Base-by-base conservation (phyloP, 2,113 vertebrate genomes). In the Callochromis pleurospilus region DNA sequence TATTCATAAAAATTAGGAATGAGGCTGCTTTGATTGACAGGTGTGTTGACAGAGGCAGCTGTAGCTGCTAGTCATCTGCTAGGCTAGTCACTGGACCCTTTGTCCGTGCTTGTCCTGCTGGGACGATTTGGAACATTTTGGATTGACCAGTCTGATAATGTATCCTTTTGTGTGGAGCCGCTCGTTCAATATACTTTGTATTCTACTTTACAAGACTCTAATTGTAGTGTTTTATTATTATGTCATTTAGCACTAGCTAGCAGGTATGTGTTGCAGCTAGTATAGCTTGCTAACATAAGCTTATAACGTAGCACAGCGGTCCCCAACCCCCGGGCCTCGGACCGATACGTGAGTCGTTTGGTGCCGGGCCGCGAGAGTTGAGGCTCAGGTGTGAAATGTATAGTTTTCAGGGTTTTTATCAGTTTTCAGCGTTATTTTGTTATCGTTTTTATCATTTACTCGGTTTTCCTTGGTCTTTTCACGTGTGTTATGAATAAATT, bases 281-380 rank as follows among this genome's bases (percentile, higher is more conserved):
- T 9, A 45, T 17, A 45, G 21, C 40, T 73, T 73, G 21, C 40
- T 73, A 26, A 45, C 40, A 45, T 7, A 75, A 19, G 24, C 21
- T 17, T 45, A 1, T 73, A 75, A 47, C 0, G 14, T 6, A 26
- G 21, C 38, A 26, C 33, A 33, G 33, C 3, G 0, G 33, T 33
- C 33, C 1, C 33, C 33, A 33, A 33, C 33, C 33, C 33, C 7
- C 1, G 33, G 33, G 33, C 33, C 33, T 33, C 3, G 7, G 33
- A 33, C 33, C 33, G 33, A 6, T 33, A 33, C 6, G 2, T 2
- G 31, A 31, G 31, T 31, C 6, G 6, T 31, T 31, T 31, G 31
- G 33, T 33, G 0, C 33, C 7, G 33, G 33, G 33, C 33, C 7
- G 3, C 33, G 7, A 31, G 29, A 33, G 7, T 1, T 33, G 33